Evolutionary conservation across 2,888 invertebrate species (phyloP), one percentile per base, ranked within the genome.

Genomic region (Harpalus rubripes): DNA sequence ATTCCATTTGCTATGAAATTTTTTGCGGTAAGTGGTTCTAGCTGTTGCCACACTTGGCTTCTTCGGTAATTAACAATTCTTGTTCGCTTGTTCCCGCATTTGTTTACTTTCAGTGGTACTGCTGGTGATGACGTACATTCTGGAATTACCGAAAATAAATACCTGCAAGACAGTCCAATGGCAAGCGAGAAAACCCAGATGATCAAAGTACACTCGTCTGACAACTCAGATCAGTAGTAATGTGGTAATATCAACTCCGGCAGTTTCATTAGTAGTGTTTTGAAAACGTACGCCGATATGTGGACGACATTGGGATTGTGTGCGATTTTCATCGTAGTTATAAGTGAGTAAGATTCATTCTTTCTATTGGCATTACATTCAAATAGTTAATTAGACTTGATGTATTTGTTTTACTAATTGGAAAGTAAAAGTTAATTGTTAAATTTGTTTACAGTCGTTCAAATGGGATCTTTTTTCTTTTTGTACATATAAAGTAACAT

Each of bases 121-220:
- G n/a, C 12, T 26, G 16, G 7, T 22, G 76, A 78, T 78, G 78
- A 78, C 78, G 78, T 78, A 58, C 26, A 1, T 18, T 10, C 16
- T 78, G 78, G 78, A 59, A 78, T 78, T 78, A 78, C 78, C 78
- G 26, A 78, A 76, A 68, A 76, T 68, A 68, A 74, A 74, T 74
- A 74, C 72, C 72, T 74, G 72, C 15, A 26, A 26, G 16, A 26
- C 44, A 22, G 44, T 56, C 78, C 78, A 32, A 78, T 74, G 32
- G 58, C 58, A 32, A 76, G 22, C 39, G 32, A 78, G 58, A 78
- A 78, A 58, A n/a, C 16, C 78, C 78, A 78, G 56, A 59, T 78
- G 78, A 78, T 32, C 58, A 78, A 78, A 78, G 78, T 78, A 78
- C 78, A 78, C 78, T 56, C n/a, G 78, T 78, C 78, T 56, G 59